Evolutionary conservation across 2,888 invertebrate species (phyloP).

Genomic region (Entomobrya multifasciata): DNA sequence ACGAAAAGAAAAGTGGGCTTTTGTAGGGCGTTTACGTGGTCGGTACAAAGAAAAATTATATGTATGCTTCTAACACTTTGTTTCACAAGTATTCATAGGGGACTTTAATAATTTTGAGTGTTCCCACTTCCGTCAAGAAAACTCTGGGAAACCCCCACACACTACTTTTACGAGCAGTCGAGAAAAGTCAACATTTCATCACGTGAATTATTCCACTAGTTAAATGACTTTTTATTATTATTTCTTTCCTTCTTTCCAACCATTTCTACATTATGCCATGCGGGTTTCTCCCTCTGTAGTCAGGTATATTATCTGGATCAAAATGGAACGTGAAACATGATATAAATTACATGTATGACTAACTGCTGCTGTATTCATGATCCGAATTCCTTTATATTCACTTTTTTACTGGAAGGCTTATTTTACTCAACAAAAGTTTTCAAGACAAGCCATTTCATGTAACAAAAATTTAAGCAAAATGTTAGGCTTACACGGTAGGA

Average conservation of each 20-base stretch:
- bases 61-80: too few relatives aligned
- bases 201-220: background rate
- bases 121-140: background rate
- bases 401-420: background rate
- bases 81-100: too few relatives aligned
- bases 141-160: background rate
- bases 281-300: background rate
- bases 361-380: background rate
- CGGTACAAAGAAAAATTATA: too few relatives aligned
- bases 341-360: background rate
- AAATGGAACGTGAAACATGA: background rate
- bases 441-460: too few relatives aligned
- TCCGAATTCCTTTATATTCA: too few relatives aligned
- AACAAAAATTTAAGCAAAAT: too few relatives aligned
- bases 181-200: slow-evolving; percentile 48
- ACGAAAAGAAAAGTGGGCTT: too few relatives aligned
- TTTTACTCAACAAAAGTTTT: too few relatives aligned
- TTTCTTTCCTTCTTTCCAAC: background rate
- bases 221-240: slow-evolving; percentile 36
- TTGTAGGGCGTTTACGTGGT: too few relatives aligned
- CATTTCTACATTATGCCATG: background rate
- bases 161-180: slow-evolving; percentile 14
- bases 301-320: background rate
- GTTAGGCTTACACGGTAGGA: too few relatives aligned
- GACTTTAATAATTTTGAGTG: too few relatives aligned